Base-by-base conservation (phyloP, 2,113 vertebrate genomes). In the Oceanites oceanicus region DNA sequence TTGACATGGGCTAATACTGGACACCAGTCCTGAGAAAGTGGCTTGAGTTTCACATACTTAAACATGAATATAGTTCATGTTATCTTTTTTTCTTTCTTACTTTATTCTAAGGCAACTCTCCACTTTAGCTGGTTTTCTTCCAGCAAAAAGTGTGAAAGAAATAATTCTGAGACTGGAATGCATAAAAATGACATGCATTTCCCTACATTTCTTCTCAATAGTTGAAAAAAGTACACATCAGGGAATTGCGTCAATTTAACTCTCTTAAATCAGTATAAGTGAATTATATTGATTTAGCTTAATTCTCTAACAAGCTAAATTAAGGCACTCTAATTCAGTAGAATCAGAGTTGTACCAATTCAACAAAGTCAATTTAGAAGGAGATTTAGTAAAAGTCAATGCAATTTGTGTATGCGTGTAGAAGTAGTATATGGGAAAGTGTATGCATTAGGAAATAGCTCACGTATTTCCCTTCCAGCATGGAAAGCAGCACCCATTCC, bases 201-300 rank as follows among this genome's bases (percentile, higher is more conserved):
- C 30, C 11, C n/a, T n/a, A 19, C 1, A 25, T 30, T 80, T 80
- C 18, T 84, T 86, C 25, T 58, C 50, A 68, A 38, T 23, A 32
- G 17, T 18, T 70, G 32, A 32, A 63, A 77, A 67, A 74, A 79
- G 12, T 4, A 49, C 7, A 58, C 13, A 26, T 8, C 2, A 45
- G 55, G 55, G 11, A 87, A 62, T 20, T 53, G 8, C 25, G 61
- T 56, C 25, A 86, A n/a, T 91, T 80, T 77, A 77, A 62, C 30
- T 66, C 42, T 75, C 59, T 90, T 78, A 62, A 87, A 78, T 90
- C n/a, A 74, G 29, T 71, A 22, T 63, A 90, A 97, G 22, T 75
- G 81, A 93, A 87, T 89, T 55, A 67, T 63, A 94, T 78, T 95
- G 87, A 85, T 91, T 91, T 71, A 71, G 32, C 47, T 71, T 91